Evolutionary conservation across 2,113 vertebrate genomes (phyloP), one percentile per base, ranked within the genome.

Genomic region (Phyllostomus discolor): DNA sequence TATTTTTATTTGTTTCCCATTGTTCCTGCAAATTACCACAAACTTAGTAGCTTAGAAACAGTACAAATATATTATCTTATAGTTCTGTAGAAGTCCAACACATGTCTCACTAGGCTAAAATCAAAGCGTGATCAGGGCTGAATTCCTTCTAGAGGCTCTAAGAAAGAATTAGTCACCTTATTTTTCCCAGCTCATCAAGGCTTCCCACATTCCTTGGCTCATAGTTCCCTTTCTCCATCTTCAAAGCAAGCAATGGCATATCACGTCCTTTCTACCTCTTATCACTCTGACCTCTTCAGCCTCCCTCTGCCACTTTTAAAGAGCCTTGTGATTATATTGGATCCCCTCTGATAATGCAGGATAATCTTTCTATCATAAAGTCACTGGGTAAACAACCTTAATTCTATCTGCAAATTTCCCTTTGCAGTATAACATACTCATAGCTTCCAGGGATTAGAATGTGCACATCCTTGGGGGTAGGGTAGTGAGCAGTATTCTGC

Each of bases 1-100:
- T 81, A 92, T 94, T 67, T 93, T 14, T 52, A 86, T 86, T 76
- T 66, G 33, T 72, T 92, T 96, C n/a, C 88, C 75, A n/a, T 90
- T 67, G 24, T 35, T 92, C 11, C 41, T 88, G 6, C 24, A 90
- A 79, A 93, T 94, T 88, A 79, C 33, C 24, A 83, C n/a, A 85
- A 69, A 76, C 3, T 62, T 82, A 59, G 41, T 87, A 19, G 38
- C 48, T 72, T 87, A 62, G 70, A 76, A 94, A 62, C 20, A 73
- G 67, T 12, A 33, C 26, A 84, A 79, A 62, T 85, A 26, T 89
- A 75, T 50, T 73, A 35, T 92, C 31, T 54, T 48, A 67, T 4
- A 70, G 24, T 62, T 88, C 72, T 89, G 1, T n/a, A 85, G 10
- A 93, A 75, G 48, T 50, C 72, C 50, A 91, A 38, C 79, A 64